A percentile compares a stretch with the other conserved stretches of the same genome.
Evolutionary conservation across 2,888 invertebrate genomes (phyloP).

Genomic region (Epicampocera succincta): DNA sequence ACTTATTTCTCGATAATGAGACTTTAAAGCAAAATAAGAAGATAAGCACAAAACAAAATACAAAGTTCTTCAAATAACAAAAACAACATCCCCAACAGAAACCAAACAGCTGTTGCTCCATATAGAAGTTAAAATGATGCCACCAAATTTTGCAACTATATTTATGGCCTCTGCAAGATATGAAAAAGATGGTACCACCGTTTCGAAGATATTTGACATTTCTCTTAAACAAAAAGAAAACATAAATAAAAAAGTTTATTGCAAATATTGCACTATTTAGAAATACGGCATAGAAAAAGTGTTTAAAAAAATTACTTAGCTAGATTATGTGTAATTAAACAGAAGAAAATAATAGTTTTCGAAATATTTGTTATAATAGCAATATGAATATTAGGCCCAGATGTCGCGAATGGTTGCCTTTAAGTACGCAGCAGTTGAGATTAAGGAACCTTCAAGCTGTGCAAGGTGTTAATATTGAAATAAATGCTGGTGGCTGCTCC

Average conservation of each 20-base stretch:
- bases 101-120: neutral
- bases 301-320: conserved; percentile 28
- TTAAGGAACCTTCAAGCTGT: conserved; percentile 91
- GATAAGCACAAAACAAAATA: conserved; percentile 18
- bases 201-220: conserved; percentile 35
- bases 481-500: conserved; percentile 48
- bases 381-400: conserved; percentile 77
- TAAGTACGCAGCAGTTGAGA: conserved; percentile 92
- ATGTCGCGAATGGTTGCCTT: conserved; percentile 82
- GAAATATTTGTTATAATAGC: conserved; percentile 40
- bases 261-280: conserved; percentile 37
- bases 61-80: neutral
- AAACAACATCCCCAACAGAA: neutral
- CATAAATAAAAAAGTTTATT: conserved; percentile 47
- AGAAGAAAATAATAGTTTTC: neutral
- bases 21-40: neutral
- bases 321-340: conserved; percentile 37
- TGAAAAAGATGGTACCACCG: conserved; percentile 8
- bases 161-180: too few relatives aligned
- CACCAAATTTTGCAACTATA: too few relatives aligned
- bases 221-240: conserved; percentile 50
- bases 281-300: conserved; percentile 5
- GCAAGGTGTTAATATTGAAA: conserved; percentile 84
- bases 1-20: neutral
- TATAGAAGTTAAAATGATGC: too few relatives aligned